These are phyloP conservation scores for Colletes latitarsis DNA, from an alignment of 1,140 invertebrate species.

Conservation along the genomic window DNA sequence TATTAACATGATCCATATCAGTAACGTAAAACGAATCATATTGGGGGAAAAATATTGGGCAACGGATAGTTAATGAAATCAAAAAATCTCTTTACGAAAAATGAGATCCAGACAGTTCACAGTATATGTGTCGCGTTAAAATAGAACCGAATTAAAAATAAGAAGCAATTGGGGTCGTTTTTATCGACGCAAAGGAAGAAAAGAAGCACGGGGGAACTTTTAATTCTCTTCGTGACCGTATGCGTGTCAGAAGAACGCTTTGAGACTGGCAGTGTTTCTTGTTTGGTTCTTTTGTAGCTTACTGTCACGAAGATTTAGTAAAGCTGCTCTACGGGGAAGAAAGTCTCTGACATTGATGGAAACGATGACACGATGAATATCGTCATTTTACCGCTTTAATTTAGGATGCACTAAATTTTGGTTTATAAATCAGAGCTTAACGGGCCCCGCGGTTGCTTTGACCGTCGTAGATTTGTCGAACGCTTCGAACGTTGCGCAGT, in stretches of 20 bases:
- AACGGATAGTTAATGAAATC: no score
- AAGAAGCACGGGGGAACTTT: neutral
- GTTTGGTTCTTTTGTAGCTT: neutral
- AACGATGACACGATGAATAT: constrained; percentile 51
- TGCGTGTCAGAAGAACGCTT: constrained; percentile 1
- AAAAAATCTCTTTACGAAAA: no score
- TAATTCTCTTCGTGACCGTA: neutral
- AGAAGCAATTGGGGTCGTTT: neutral
- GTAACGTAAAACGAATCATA: no score
- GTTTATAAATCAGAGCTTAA: constrained; percentile 56
- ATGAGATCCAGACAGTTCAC: no score
- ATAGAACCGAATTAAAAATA: neutral
- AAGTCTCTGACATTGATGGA: constrained; percentile 50
- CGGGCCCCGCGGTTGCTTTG: constrained; percentile 22
- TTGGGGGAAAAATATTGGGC: no score
- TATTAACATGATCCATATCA: no score
- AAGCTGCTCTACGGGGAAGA: neutral
- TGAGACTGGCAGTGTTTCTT: neutral
- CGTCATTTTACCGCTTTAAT: constrained; percentile 51
- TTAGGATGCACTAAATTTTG: constrained; percentile 56
- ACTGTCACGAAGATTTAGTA: constrained; percentile 39
- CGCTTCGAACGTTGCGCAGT: neutral
- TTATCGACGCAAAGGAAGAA: neutral
- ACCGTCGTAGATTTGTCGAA: constrained; percentile 32
- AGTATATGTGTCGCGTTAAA: no score